A percentile compares a stretch with the other conserved stretches of the same genome.
Conservation (phyloP, 2,797 vertebrate genomes). For the Lithobates pipiens region DNA sequence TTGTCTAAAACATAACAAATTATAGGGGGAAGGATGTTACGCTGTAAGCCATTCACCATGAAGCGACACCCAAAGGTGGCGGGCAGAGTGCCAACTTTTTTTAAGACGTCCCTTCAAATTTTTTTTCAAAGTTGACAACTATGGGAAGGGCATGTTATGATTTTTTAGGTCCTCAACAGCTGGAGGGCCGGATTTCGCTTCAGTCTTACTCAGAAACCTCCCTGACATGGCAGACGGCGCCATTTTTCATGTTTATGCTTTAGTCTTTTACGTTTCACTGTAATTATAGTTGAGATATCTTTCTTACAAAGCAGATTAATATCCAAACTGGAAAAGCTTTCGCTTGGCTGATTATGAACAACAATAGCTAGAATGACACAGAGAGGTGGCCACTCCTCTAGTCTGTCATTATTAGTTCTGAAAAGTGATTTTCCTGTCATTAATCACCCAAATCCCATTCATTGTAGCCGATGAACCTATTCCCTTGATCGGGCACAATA, state of each 20-base stretch:
- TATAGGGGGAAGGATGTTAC: too few species aligned
- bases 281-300: background rate
- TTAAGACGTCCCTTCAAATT: too few species aligned
- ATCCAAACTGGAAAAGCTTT: background rate
- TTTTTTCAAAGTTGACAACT: too few species aligned
- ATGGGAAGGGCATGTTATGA: too few species aligned
- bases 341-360: background rate
- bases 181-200: too few species aligned
- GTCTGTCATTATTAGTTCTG: background rate
- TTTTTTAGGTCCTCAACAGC: too few species aligned
- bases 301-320: background rate
- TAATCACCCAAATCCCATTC: background rate
- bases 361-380: background rate
- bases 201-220: background rate
- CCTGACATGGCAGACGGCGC: background rate
- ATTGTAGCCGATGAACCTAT: conserved; percentile 21
- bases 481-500: background rate
- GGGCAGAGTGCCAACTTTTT: too few species aligned
- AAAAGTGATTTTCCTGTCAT: conserved; percentile 12
- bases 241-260: background rate
- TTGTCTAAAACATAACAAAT: too few species aligned
- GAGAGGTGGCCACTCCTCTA: background rate
- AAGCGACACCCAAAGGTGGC: too few species aligned
- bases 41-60: too few species aligned
- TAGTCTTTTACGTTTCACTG: background rate